phyloP scores from a whole-genome alignment of 2,113 vertebrate genomes.

The Emydura subglobosa region DNA sequence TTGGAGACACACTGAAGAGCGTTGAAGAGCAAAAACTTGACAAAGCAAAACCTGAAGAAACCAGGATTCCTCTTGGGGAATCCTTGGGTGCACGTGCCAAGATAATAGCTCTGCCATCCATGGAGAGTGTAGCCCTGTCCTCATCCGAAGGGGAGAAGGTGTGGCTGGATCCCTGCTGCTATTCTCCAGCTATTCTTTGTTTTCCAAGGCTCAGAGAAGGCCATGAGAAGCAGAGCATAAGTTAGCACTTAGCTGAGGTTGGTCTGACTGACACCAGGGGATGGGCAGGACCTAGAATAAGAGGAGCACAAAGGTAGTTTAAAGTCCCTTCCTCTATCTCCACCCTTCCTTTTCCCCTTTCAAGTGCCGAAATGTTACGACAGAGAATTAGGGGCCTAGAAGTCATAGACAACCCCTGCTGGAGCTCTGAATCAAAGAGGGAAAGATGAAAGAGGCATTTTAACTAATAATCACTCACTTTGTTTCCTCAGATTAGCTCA shows the following conservation, averaged over 20 bases:
- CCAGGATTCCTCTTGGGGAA: not conserved
- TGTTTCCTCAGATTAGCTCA: slow-evolving; percentile 84
- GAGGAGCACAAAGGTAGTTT: not conserved
- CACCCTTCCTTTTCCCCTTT: not conserved
- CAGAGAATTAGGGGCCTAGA: not conserved
- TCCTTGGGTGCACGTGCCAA: not conserved
- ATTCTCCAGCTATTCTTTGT: not conserved
- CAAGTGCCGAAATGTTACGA: not conserved
- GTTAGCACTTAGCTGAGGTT: not conserved
- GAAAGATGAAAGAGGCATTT: not conserved
- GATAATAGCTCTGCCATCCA: not conserved
- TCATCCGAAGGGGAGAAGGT: not conserved
- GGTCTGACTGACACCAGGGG: not conserved
- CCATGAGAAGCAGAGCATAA: not conserved
- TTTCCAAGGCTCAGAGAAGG: not conserved
- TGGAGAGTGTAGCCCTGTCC: not conserved
- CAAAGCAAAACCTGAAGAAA: not conserved
- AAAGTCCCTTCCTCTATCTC: not conserved
- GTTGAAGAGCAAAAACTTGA: not conserved
- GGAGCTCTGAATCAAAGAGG: not conserved
- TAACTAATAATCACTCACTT: slow-evolving; percentile 13
- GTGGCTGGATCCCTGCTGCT: not conserved
- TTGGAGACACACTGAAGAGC: not conserved
- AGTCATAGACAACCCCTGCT: slow-evolving; percentile 3
- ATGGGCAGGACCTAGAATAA: not conserved